Conservation (phyloP, 1,140 invertebrate species). For the Pseudachorutes palmiensis region DNA sequence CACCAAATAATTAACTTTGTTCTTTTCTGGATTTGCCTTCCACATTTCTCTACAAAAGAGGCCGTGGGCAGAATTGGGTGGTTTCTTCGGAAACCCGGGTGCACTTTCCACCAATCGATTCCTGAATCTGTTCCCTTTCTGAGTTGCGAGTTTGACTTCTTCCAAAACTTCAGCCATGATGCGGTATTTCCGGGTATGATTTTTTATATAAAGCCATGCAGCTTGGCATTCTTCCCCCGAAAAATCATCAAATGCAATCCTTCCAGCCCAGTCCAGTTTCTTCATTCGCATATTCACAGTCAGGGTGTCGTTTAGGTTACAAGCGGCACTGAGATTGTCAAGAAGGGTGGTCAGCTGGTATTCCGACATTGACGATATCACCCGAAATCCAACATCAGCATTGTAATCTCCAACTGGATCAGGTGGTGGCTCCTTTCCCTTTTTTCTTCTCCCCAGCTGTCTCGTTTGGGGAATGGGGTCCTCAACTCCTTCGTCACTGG, state of each 20-base stretch:
- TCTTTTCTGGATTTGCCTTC: constrained; percentile 9
- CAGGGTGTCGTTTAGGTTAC: constrained; percentile 8
- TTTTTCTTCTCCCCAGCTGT: no score
- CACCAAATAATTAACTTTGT: neutral
- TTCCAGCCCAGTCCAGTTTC: constrained; percentile 15
- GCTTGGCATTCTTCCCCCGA: constrained; percentile 15
- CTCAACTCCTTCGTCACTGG: neutral
- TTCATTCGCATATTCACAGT: neutral
- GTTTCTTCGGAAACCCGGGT: constrained; percentile 9
- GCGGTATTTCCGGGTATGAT: constrained; percentile 21
- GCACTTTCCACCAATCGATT: neutral
- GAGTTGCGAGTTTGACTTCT: constrained; percentile 14
- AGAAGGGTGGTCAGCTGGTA: constrained; percentile 15
- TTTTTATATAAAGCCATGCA: constrained; percentile 16
- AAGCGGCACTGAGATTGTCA: constrained; percentile 2
- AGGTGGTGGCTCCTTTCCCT: no score
- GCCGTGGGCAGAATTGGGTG: neutral
- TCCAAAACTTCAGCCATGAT: constrained; percentile 28
- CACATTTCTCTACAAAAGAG: constrained; percentile 11
- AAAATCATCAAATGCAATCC: constrained; percentile 23
- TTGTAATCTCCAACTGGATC: neutral
- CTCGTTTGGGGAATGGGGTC: neutral
- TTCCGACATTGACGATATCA: constrained; percentile 2
- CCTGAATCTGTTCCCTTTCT: neutral
- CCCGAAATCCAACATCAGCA: neutral